Conservation (phyloP, 2,888 invertebrate species). For the Agapostemon virescens region DNA sequence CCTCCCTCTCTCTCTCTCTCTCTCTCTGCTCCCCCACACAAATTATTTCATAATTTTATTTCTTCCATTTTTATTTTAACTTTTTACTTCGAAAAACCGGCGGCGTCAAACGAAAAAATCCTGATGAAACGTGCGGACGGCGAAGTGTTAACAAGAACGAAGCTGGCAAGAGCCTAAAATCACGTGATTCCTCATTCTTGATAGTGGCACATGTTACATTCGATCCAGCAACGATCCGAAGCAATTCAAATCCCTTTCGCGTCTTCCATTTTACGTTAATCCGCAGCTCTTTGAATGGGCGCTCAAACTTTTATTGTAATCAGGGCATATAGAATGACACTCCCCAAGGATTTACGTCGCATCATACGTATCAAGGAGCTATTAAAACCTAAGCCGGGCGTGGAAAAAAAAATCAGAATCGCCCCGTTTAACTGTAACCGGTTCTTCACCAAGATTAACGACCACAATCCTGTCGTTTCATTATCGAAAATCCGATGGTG, state of each 20-base stretch:
- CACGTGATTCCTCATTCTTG: no score
- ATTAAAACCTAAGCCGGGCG: not conserved
- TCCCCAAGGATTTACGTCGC: not conserved
- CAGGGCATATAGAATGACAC: not conserved
- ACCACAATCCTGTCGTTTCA: constrained; percentile 48
- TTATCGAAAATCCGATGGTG: constrained; percentile 53
- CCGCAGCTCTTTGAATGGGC: not conserved
- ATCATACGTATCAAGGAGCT: not conserved
- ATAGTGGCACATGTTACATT: not conserved
- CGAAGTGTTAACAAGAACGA: no score
- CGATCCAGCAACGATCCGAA: not conserved
- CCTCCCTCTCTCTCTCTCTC: no score
- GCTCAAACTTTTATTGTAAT: not conserved
- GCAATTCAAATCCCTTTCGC: not conserved
- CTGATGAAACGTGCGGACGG: no score
- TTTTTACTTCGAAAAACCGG: no score
- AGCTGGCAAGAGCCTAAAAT: no score
- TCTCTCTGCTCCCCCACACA: no score
- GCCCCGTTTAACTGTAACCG: constrained; percentile 42
- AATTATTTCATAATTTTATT: no score
- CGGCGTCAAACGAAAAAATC: no score
- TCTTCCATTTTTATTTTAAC: no score
- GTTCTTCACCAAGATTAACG: constrained; percentile 47
- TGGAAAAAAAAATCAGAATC: not conserved
- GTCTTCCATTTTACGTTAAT: not conserved